Base-by-base conservation (phyloP, 2,888 invertebrate species). In the Luffia ferchaultella region DNA sequence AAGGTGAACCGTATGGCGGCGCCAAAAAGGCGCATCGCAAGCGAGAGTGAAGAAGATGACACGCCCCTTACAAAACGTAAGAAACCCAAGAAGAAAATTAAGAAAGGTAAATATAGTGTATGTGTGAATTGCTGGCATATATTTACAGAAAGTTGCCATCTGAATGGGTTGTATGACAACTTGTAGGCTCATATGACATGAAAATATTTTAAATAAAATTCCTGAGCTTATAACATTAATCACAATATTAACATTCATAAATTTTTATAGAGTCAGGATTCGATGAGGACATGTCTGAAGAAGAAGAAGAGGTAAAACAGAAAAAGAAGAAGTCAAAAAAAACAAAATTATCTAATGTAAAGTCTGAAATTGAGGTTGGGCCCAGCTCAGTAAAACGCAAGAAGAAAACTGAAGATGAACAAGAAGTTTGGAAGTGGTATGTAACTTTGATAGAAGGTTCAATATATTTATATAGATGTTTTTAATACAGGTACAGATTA, bases 351-450 rank as follows among this genome's bases (percentile, higher is more conserved):
- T 20, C 20, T 12, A 49, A 49, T n/a, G 20, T 43, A n/a, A 79
- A 76, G 58, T 56, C 64, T 43, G 72, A 76, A 58, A 62, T 68
- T 49, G 62, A 61, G 50, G 68, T 71, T 57, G 64, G 67, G 43
- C 63, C 77, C 60, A 79, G 86, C 59, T 88, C 89, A 46, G 87
- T 87, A 43, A 90, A 90, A 58, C 88, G 87, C 50, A 93, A 91
- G 70, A 93, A 93, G 69, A 92, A 93, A 66, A 90, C 90, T 58
- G 94, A 94, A 50, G 92, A 93, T 56, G 89, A 90, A 58, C 88
- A 86, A 62, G 93, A 95, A 78, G 95, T 95, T 52, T 95, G 95
- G 95, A 93, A 94, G 87, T 95, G 95, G 95, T 95, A 79, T 86
- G 87, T 73, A 42, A 46, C 12, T n/a, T 40, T 16, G n/a, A 15